These are phyloP conservation scores for Zalophus californianus DNA, from an alignment of 2,797 vertebrate genomes.

Conservation along the genomic window DNA sequence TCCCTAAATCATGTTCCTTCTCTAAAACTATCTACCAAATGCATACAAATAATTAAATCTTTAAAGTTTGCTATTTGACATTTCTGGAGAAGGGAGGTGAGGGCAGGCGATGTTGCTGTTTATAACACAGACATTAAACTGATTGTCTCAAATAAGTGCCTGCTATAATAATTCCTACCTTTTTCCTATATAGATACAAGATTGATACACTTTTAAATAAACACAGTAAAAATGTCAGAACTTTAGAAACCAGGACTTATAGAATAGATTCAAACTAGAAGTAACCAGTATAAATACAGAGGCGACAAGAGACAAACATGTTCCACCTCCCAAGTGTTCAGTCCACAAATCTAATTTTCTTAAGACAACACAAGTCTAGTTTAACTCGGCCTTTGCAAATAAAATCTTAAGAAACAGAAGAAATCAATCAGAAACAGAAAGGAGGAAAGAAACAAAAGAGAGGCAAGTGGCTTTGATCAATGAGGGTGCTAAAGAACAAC, in stretches of 20 bases:
- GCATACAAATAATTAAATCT: background rate
- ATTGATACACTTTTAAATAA: background rate
- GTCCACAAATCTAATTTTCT: background rate
- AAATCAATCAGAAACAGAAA: constrained; percentile 21
- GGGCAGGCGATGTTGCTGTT: background rate
- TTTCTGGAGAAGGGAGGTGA: background rate
- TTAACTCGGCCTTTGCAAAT: constrained; percentile 6
- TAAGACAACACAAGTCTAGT: background rate
- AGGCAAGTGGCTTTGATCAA: background rate
- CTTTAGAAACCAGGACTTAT: background rate
- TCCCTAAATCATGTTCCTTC: background rate
- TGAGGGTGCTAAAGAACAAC: background rate
- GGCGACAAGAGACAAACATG: background rate
- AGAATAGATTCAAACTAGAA: constrained; percentile 14
- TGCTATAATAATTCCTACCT: background rate
- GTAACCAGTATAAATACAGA: background rate
- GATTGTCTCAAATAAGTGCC: background rate
- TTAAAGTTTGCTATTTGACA: background rate
- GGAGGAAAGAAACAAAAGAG: background rate
- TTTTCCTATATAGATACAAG: background rate
- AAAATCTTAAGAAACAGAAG: background rate
- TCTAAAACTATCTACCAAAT: constrained; percentile 15
- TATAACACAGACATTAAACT: background rate
- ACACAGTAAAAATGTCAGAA: background rate
- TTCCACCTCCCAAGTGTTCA: background rate